A percentile compares a stretch with the other conserved stretches of the same genome.
These are phyloP conservation scores for Venustaconcha ellipsiformis DNA, from an alignment of 1,140 invertebrate species.

Conservation along the genomic window DNA sequence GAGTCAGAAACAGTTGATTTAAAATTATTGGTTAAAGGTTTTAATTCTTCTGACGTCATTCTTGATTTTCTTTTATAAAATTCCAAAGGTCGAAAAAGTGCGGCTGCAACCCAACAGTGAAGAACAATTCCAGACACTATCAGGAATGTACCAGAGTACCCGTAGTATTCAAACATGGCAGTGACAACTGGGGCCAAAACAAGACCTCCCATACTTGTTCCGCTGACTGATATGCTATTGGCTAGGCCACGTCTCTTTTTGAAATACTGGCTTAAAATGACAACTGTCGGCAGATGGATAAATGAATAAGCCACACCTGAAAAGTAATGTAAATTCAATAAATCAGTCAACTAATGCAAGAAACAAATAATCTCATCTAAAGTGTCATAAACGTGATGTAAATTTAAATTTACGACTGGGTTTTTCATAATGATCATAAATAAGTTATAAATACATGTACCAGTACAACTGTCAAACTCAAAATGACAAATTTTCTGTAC, in stretches of 20 bases:
- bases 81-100: constrained; percentile 8
- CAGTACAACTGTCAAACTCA: too few relatives aligned
- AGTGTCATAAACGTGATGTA: too few relatives aligned
- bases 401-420: too few relatives aligned
- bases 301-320: constrained; percentile 17
- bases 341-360: not conserved
- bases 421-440: too few relatives aligned
- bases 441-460: too few relatives aligned
- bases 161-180: constrained; percentile 14
- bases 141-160: constrained; percentile 23
- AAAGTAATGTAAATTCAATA: not conserved
- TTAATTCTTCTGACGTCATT: too few relatives aligned
- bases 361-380: too few relatives aligned
- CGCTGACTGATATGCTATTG: constrained; percentile 16
- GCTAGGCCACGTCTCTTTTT: constrained; percentile 12
- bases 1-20: too few relatives aligned
- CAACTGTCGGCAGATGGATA: not conserved
- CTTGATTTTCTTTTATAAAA: constrained; percentile 14
- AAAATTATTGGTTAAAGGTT: not conserved
- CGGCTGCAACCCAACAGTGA: constrained; percentile 12
- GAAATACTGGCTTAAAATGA: constrained; percentile 14
- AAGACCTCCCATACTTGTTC: constrained; percentile 14
- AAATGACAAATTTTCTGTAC: too few relatives aligned
- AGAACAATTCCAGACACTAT: constrained; percentile 15
- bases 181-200: constrained; percentile 14